Conservation (phyloP, 2,888 invertebrate genomes). For the Pyrochroa serraticornis region DNA sequence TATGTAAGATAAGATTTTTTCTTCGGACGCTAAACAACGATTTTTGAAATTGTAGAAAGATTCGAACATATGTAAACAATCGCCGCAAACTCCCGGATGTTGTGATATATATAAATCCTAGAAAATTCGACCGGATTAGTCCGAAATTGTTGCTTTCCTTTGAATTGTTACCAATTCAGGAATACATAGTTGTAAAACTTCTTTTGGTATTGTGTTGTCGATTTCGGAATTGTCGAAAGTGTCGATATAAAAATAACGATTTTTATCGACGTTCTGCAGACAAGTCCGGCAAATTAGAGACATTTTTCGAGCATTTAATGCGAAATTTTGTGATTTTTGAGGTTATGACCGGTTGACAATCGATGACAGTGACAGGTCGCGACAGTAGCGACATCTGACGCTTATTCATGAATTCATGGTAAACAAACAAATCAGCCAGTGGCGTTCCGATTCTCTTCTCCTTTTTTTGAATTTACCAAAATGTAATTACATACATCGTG, state of each 20-base stretch:
- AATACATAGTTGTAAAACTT: constrained; percentile 45
- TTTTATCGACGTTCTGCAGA: constrained; percentile 36
- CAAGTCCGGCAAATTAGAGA: constrained; percentile 41
- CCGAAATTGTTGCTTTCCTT: neutral
- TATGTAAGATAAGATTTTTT: constrained; percentile 39
- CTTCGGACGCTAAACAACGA: constrained; percentile 44
- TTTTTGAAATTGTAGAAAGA: constrained; percentile 46
- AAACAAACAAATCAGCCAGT: too few species aligned
- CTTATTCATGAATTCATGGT: too few species aligned
- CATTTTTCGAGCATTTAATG: constrained; percentile 5
- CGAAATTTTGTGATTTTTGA: too few species aligned
- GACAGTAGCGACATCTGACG: too few species aligned
- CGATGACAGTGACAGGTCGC: too few species aligned
- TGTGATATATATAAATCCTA: constrained; percentile 45
- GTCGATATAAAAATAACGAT: constrained; percentile 6
- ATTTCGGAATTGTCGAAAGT: constrained; percentile 15
- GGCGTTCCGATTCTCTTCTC: too few species aligned
- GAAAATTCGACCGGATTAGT: constrained; percentile 24
- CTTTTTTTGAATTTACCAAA: too few species aligned
- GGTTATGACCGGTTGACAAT: too few species aligned
- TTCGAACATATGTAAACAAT: constrained; percentile 39
- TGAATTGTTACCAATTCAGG: constrained; percentile 46
- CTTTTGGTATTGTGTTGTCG: constrained; percentile 28
- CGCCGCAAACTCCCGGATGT: constrained; percentile 44
- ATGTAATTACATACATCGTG: too few species aligned